Conservation (phyloP, 2,113 vertebrate genomes). For the Anhinga anhinga region DNA sequence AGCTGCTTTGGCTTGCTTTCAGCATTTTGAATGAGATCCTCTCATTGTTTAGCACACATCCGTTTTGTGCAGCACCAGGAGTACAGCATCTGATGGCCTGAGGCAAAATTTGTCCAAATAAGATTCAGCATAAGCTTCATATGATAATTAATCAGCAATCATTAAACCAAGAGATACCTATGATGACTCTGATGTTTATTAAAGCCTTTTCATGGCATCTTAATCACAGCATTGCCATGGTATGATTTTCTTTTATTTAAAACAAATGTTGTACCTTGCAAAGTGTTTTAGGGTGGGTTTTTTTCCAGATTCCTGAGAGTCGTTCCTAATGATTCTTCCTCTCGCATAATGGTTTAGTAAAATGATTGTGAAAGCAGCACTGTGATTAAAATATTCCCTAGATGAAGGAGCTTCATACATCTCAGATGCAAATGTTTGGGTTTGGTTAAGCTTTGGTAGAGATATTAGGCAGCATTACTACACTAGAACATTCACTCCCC, state of each 20-base stretch:
- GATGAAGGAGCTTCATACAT: background rate
- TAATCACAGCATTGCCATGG: constrained; percentile 25
- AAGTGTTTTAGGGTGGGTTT: accelerated
- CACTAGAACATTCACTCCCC: background rate
- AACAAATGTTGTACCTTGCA: constrained; percentile 13
- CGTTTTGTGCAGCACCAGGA: background rate
- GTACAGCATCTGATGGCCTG: background rate
- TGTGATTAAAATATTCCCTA: background rate
- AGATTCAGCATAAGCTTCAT: background rate
- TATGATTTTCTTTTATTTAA: constrained; percentile 40
- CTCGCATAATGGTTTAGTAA: background rate
- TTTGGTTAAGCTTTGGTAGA: background rate
- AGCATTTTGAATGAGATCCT: background rate
- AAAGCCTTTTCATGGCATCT: background rate
- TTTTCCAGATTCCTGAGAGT: background rate
- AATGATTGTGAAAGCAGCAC: background rate
- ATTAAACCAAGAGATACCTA: constrained; percentile 14
- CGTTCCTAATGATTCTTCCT: background rate
- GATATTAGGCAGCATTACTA: background rate
- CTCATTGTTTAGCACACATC: background rate
- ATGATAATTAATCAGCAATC: constrained; percentile 22
- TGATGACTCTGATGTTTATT: background rate
- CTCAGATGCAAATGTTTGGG: background rate
- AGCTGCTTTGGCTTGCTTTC: background rate
- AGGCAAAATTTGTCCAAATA: background rate